Evolutionary conservation across 2,888 invertebrate species (phyloP).

Genomic region (Phyllotreta striolata): DNA sequence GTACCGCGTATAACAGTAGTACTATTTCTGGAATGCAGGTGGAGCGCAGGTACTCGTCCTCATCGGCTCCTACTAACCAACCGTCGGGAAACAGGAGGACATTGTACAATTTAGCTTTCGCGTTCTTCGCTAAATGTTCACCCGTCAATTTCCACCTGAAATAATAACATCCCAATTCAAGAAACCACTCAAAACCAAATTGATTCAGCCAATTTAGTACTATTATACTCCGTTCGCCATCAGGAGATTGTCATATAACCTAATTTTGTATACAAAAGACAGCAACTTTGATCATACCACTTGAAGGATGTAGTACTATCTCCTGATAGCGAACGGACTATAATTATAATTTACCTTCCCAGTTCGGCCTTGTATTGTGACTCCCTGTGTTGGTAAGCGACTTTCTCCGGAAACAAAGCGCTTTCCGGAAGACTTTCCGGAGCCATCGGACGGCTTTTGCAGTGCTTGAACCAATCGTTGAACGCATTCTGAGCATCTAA

Average conservation of each 20-base stretch:
- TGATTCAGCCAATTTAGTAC: background rate
- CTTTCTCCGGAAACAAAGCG: constrained; percentile 84
- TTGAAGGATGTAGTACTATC: no score
- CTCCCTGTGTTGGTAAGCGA: constrained; percentile 85
- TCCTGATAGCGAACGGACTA: no score
- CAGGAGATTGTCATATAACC: background rate
- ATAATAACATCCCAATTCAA: constrained; percentile 16
- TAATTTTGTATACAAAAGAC: background rate
- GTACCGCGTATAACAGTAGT: constrained; percentile 78
- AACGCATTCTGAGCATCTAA: constrained; percentile 88
- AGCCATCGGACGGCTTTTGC: constrained; percentile 78
- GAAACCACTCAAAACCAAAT: background rate
- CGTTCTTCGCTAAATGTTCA: constrained; percentile 66
- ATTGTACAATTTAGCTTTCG: constrained; percentile 83
- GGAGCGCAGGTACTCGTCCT: constrained; percentile 71
- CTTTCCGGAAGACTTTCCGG: constrained; percentile 68
- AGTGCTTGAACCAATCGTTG: constrained; percentile 88
- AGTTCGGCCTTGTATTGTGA: constrained; percentile 82
- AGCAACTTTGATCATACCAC: background rate
- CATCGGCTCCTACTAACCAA: constrained; percentile 81
- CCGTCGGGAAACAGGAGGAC: constrained; percentile 89
- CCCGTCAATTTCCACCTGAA: constrained; percentile 62
- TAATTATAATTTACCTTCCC: constrained; percentile 62
- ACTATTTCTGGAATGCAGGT: constrained; percentile 86
- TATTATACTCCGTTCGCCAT: background rate